Evolutionary conservation across 2,888 invertebrate species (phyloP), one percentile per base, ranked within the genome.

Genomic region (Caenorhabditis doughertyi): DNA sequence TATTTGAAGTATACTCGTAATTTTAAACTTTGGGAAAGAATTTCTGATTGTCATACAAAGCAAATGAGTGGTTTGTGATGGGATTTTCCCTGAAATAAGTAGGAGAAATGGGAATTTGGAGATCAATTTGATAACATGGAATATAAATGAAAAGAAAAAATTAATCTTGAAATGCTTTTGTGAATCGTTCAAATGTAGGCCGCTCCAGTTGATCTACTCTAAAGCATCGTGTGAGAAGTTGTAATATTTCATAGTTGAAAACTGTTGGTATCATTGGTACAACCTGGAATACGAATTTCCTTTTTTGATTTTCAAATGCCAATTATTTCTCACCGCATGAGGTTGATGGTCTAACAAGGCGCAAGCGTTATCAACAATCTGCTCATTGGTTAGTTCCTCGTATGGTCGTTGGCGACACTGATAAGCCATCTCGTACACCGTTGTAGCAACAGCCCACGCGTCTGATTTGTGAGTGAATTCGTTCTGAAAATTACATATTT

Each of bases 361-460:
- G 53, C 85, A 84, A 68, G 96, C 94, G 92, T 96, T 96, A 89
- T 95, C 95, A 84, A 96, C 94, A 62, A 96, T 95, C 93, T 95
- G 95, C 70, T 94, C 94, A 92, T 96, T 96, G 18, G 94, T 94
- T 85, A 95, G 73, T 81, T 94, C 94, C 79, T 95, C 95, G 92
- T 95, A 96, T 0, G 96, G 96, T 73, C 94, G 94, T 60, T 95
- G 94, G 62, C 95, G 93, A 87, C 95, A 95, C 74, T 95, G 94
- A n/a, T 95, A 95, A 89, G 96, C 93, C 84, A 97, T 95, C 93
- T 97, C 96, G 94, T 96, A 95, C 47, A 96, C 93, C 0, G 95
- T 95, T 29, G 96, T 95, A 0, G 95, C 96, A 92, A 96, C 96
- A n/a, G 96, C 95, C 96, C 96, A 97, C 0, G 96, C 95, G 92